A percentile compares a stretch with the other conserved stretches of the same genome.
Conservation (phyloP, 2,888 invertebrate species). For the Gastrophysa polygoni region DNA sequence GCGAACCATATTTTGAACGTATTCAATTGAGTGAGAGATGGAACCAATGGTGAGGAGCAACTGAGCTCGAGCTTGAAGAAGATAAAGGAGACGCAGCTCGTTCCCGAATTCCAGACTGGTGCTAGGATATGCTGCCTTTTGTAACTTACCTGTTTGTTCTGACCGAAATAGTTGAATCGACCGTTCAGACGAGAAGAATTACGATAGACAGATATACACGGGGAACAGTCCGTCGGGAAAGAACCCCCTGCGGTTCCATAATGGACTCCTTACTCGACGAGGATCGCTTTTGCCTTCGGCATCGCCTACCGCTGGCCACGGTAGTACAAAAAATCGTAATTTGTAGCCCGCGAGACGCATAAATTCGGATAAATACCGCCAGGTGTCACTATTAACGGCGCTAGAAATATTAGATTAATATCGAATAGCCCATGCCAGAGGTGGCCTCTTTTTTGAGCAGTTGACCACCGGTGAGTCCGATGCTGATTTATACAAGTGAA, state of each 20-base stretch:
- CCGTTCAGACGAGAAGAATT: neutral
- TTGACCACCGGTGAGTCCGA: slow-evolving; percentile 14
- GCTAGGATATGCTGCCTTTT: too few relatives aligned
- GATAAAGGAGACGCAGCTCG: too few relatives aligned
- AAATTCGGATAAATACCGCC: slow-evolving; percentile 38
- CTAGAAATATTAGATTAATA: slow-evolving; percentile 38
- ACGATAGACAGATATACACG: neutral
- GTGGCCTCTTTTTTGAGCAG: too few relatives aligned
- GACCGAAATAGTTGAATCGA: too few relatives aligned
- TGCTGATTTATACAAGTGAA: slow-evolving; percentile 10
- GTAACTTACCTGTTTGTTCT: too few relatives aligned
- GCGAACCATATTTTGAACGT: too few relatives aligned
- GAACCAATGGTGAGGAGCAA: too few relatives aligned
- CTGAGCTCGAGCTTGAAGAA: too few relatives aligned
- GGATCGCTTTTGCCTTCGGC: slow-evolving; percentile 25
- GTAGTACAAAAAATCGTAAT: slow-evolving; percentile 37
- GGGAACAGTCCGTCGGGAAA: neutral
- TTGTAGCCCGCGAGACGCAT: slow-evolving; percentile 38
- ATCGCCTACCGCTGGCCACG: slow-evolving; percentile 25
- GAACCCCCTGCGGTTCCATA: slow-evolving; percentile 48
- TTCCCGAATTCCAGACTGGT: too few relatives aligned
- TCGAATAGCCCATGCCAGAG: slow-evolving; percentile 23
- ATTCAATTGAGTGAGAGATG: too few relatives aligned
- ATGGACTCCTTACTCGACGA: slow-evolving; percentile 45
- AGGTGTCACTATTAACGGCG: slow-evolving; percentile 38